Conservation (phyloP, 2,888 invertebrate genomes). For the Andrena chrysosceles region DNA sequence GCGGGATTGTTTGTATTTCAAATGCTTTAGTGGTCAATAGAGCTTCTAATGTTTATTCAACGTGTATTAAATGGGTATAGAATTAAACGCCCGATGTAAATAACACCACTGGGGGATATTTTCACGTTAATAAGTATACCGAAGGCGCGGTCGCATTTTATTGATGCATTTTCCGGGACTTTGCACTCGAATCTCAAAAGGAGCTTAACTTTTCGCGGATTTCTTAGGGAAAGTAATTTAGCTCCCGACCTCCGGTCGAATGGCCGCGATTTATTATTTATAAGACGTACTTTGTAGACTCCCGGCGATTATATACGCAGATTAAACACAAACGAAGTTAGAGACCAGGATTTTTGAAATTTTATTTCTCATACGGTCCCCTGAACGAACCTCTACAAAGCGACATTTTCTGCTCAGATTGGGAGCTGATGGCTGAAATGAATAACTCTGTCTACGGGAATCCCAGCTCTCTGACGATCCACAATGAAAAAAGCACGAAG, state of each 20-base stretch:
- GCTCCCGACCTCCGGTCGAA: conserved; percentile 7
- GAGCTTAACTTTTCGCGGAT: conserved; percentile 7
- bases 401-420: conserved; percentile 80
- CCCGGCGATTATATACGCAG: background rate
- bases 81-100: background rate
- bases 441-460: conserved; percentile 88
- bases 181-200: background rate
- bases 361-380: conserved; percentile 15
- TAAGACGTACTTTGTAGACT: conserved; percentile 1
- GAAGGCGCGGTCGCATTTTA: background rate
- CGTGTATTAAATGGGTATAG: background rate
- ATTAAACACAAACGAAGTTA: conserved; percentile 20
- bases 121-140: background rate
- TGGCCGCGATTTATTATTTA: conserved; percentile 27
- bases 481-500: conserved; percentile 82
- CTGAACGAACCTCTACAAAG: conserved; percentile 39
- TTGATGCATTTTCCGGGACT: conserved; percentile 5
- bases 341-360: background rate
- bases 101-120: background rate
- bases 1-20: too few species aligned
- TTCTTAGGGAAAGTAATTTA: conserved; percentile 29
- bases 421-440: conserved; percentile 85
- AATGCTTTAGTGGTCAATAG: too few species aligned
- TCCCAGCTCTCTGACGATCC: conserved; percentile 88
- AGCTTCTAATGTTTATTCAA: background rate